Conservation (phyloP, 1,140 invertebrate species). For the Drosophila parabipectinata region DNA sequence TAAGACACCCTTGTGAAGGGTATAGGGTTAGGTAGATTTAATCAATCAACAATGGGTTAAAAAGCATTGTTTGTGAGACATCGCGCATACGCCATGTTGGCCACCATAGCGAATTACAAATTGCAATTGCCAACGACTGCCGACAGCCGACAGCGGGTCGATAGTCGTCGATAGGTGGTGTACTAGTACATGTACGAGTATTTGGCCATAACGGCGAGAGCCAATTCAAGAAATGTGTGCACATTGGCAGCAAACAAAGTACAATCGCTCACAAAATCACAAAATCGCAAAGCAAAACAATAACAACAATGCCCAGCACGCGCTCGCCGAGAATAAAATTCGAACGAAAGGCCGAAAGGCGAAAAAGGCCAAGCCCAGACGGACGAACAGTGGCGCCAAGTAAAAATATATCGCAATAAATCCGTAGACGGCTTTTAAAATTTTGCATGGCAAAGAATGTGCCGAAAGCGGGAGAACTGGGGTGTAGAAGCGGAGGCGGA, state of each 20-base stretch:
- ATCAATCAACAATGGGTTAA: conserved; percentile 32
- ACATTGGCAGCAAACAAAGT: conserved; percentile 1
- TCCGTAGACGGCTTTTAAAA: conserved; percentile 58
- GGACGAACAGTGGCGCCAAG: conserved; percentile 37
- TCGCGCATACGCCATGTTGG: conserved; percentile 41
- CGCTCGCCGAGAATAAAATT: conserved; percentile 38
- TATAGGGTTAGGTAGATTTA: conserved; percentile 2
- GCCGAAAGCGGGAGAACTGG: conserved; percentile 8
- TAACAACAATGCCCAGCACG: conserved; percentile 32
- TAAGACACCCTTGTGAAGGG: conserved; percentile 10
- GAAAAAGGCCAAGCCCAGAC: conserved; percentile 49
- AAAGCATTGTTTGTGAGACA: conserved; percentile 20
- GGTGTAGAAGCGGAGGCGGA: conserved; percentile 5
- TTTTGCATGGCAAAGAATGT: conserved; percentile 56
- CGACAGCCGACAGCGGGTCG: conserved; percentile 37
- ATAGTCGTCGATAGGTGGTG: conserved; percentile 35
- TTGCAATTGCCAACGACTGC: conserved; percentile 16
- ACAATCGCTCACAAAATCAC: conserved; percentile 20
- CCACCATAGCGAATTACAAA: conserved; percentile 23
- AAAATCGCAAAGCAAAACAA: conserved; percentile 34
- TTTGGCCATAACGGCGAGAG: conserved; percentile 24
- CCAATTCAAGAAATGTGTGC: conserved; percentile 31
- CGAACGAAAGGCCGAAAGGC: conserved; percentile 43
- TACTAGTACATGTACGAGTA: conserved; percentile 8
- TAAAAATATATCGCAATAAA: conserved; percentile 65